Base-by-base conservation (phyloP, 2,888 invertebrate genomes). In the Phengaris alcon region DNA sequence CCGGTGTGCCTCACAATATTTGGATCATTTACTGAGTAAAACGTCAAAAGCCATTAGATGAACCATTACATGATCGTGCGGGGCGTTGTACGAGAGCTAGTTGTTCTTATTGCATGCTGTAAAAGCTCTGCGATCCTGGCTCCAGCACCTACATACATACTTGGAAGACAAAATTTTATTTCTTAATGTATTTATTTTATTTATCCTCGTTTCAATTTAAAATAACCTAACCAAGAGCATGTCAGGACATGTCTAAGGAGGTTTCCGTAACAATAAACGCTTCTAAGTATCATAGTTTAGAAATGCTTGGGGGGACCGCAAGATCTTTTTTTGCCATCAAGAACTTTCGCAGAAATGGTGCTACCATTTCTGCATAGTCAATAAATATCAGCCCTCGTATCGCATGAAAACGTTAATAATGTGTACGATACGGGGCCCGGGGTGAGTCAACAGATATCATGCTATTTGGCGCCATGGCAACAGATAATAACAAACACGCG, bases 381-480 rank as follows among this genome's bases (percentile, higher is more conserved):
- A 64, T 64, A 64, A 64, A 44, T 35, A 64, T 64, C 12, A 64
- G 15, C 70, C 70, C 70, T 51, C 15, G 51, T 48, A 6, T 48
- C 52, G 35, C 44, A 12, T 68, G 13, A 13, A 72, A 72, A 72
- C n/a, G 72, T 52, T 35, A 72, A 72, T 72, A 54, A 52, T 35
- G 51, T 52, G 72, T 54, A 52, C 15, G 70, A 72, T 54, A 72
- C n/a, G n/a, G n/a, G n/a, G n/a, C n/a, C n/a, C 22, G 68, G 54
- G 72, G 64, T 77, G 77, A 79, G 77, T 79, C 77, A 78, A 44
- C 35, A 73, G 74, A 75, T 79, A 78, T 79, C 78, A 74, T 75
- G 75, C 68, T 70, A 15, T 52, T 55, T 75, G 78, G 78, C 78
- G 79, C 78, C 79, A 79, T 78, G 72, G 77, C 76, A 77, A 78